phyloP scores from a whole-genome alignment of 37 sponge, comb jelly and placozoan genomes.

The Geodia barretti region DNA sequence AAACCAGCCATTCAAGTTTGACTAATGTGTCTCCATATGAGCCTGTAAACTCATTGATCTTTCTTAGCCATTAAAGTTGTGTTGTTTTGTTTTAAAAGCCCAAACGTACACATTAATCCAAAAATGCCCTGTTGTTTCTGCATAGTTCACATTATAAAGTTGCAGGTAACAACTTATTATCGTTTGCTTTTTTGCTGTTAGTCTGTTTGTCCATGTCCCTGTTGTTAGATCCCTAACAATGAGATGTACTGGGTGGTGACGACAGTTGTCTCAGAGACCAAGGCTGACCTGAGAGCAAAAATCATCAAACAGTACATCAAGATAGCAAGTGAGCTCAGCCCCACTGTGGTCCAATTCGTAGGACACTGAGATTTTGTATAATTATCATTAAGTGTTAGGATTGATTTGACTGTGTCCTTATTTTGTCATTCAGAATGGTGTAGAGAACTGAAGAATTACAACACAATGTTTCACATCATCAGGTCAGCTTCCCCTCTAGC shows the following conservation, averaged over 20 bases:
- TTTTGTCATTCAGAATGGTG: slow-evolving; percentile 43
- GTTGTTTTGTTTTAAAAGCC: too few relatives aligned
- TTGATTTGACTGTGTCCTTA: neutral
- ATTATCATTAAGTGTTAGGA: neutral
- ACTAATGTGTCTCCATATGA: neutral
- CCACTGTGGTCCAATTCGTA: too few relatives aligned
- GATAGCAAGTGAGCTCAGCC: slow-evolving; percentile 58
- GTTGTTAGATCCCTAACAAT: slow-evolving; percentile 65
- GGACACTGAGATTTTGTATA: too few relatives aligned
- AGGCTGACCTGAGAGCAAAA: slow-evolving; percentile 57
- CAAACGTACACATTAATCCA: too few relatives aligned
- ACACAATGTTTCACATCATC: slow-evolving; percentile 76
- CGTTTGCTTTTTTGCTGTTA: neutral
- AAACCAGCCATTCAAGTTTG: neutral
- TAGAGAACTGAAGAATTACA: slow-evolving; percentile 74
- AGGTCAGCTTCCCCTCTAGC: too few relatives aligned
- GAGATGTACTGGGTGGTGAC: slow-evolving; percentile 88
- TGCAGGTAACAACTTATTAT: too few relatives aligned
- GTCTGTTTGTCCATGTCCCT: neutral
- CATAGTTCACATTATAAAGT: too few relatives aligned
- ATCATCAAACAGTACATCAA: slow-evolving; percentile 77
- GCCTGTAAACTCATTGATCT: neutral
- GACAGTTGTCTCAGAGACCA: slow-evolving; percentile 67
- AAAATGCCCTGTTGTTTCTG: too few relatives aligned
- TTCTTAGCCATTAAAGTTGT: neutral